Evolutionary conservation across 2,113 vertebrate species (phyloP), one percentile per base, ranked within the genome.

Genomic region (Dipodomys merriami): DNA sequence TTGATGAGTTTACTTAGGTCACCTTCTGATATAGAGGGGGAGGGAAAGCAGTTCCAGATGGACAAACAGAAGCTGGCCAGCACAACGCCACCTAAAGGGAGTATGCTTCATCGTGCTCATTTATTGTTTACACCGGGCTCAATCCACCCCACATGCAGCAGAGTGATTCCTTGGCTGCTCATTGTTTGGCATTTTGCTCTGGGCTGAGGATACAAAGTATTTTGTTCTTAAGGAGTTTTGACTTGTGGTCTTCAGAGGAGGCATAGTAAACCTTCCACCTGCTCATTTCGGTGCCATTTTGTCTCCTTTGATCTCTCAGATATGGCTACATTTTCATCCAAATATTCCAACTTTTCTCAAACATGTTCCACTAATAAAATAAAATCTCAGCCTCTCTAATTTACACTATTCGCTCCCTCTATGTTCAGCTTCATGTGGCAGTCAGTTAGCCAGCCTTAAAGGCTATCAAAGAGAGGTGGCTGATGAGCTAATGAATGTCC

Each of bases 401-500:
- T 53, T 84, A 39, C 49, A 62, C 9, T n/a, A 46, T 29, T n/a
- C 33, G 16, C 57, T 39, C 57, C 30, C 23, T 49, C 44, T 44
- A 33, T 46, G 27, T 69, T 78, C 5, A 78, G 18, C 6, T 80
- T 78, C 12, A 2, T 35, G 49, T 81, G 62, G 27, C 77, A 64
- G 44, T 85, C 39, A 83, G 18, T 65, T 18, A 82, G 16, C 57
- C 29, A 90, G 44, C 33, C 79, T 91, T 44, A 49, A 89, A n/a
- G 8, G 67, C 84, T 71, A 16, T 44, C 74, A 39, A 88, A 81
- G 49, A 88, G 74, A 87, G 46, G 27, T 73, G 90, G 39, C 30
- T 73, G 91, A 84, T 65, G 35, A 88, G 27, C 62, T 92, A 79
- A 92, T 72, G 77, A 57, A 77, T 68, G 22, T 60, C 71, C 62